A percentile compares a stretch with the other conserved stretches of the same genome.
Evolutionary conservation across 2,113 vertebrate species (phyloP).

Genomic region (Poeciliopsis occidentalis): DNA sequence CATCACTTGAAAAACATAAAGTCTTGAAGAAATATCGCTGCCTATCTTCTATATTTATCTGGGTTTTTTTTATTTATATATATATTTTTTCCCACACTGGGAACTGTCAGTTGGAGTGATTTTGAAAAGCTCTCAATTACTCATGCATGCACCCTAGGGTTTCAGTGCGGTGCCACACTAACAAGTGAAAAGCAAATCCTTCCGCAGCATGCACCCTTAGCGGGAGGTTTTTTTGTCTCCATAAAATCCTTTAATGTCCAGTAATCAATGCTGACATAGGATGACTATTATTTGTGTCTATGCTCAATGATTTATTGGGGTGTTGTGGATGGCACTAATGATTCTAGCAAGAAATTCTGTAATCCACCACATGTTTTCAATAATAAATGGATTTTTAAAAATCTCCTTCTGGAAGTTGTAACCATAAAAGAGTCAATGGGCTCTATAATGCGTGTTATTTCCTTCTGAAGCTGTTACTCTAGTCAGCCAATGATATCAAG

Average conservation of each 20-base stretch:
- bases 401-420: constrained; percentile 4
- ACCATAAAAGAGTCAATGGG: no score
- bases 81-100: not conserved
- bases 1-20: not conserved
- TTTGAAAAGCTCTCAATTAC: constrained; percentile 46
- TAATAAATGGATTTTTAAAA: constrained; percentile 3
- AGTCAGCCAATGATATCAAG: no score
- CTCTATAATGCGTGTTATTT: no score
- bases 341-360: constrained; percentile 5
- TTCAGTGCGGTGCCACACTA: constrained; percentile 31
- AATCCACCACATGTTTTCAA: constrained; percentile 7
- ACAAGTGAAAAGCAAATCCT: constrained; percentile 29
- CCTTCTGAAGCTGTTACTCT: no score
- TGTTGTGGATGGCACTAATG: constrained; percentile 11
- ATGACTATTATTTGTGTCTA: constrained; percentile 11
- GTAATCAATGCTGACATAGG: constrained; percentile 21
- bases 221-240: constrained; percentile 19
- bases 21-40: constrained; percentile 14
- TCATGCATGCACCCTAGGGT: constrained; percentile 24
- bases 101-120: constrained; percentile 45
- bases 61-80: not conserved
- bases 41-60: constrained; percentile 14
- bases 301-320: constrained; percentile 5
- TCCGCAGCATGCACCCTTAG: constrained; percentile 13
- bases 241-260: constrained; percentile 30